Evolutionary conservation across 2,888 invertebrate genomes (phyloP), one percentile per base, ranked within the genome.

Genomic region (Fragum sueziense): DNA sequence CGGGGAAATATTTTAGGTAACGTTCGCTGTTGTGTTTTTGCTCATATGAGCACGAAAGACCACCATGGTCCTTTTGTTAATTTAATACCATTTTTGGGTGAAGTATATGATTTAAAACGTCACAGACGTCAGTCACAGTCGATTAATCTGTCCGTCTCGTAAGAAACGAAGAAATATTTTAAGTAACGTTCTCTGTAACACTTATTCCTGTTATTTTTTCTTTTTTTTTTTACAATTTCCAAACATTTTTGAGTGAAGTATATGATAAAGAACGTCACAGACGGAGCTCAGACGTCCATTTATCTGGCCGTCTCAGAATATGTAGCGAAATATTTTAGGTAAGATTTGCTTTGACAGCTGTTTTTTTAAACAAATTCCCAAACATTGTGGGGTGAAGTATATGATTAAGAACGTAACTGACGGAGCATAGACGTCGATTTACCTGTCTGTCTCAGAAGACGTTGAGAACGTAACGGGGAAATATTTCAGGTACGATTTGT

Each of bases 251-350:
- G 22, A 7, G 25, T 65, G 0, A 65, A 65, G 20, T n/a, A 65
- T 41, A 41, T 65, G 41, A 41, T 85, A 68, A 89, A 89, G 70
- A 84, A 76, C 11, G 76, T 89, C 0, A 37, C 62, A 11, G 81
- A 88, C 59, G 91, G 90, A 1, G 85, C 88, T 9, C 90, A 91
- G 83, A 90, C 91, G 14, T 74, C 85, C 4, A 77, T 91, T n/a
- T 81, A 87, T 70, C 87, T 88, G 79, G 87, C 89, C n/a, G 84
- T 91, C 0, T 80, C 81, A 41, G 79, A 85, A 31, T 78, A 81
- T 2, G 57, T 88, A 4, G 86, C 80, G 14, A 62, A 68, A 17
- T 74, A 84, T 6, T 74, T 88, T 31, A 89, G 90, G 52, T 84
- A 86, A 78, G 85, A 87, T 33, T 41, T 88, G 22, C 71, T 74